These are phyloP conservation scores for Mizuhopecten yessoensis DNA, from an alignment of 1,140 invertebrate species.

Conservation along the genomic window DNA sequence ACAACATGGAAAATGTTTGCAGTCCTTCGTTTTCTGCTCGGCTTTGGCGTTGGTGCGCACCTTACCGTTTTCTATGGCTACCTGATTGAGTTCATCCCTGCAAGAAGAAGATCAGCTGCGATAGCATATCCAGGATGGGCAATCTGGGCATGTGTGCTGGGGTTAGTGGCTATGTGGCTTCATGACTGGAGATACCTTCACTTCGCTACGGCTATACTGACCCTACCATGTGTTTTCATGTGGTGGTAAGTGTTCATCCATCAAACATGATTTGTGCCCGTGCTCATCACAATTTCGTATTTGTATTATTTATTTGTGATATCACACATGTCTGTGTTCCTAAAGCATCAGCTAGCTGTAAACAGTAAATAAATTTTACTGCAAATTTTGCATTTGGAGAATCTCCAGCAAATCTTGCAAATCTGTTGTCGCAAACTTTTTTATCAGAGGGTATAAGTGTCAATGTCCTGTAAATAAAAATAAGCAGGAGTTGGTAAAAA, in stretches of 20 bases:
- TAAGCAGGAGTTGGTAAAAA: no score
- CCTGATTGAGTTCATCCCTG: constrained; percentile 55
- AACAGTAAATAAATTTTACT: no score
- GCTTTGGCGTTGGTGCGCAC: constrained; percentile 53
- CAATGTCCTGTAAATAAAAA: no score
- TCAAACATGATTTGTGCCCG: no score
- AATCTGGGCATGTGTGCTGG: constrained; percentile 45
- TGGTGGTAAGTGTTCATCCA: constrained; percentile 56
- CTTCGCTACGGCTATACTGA: constrained; percentile 36
- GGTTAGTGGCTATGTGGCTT: constrained; percentile 53
- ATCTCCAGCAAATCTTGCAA: no score
- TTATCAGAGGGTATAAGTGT: no score
- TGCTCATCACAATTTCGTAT: neutral
- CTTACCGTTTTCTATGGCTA: constrained; percentile 56
- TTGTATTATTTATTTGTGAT: no score
- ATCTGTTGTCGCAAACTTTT: no score
- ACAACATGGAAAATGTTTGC: constrained; percentile 74
- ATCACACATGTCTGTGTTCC: no score
- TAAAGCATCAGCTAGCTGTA: no score
- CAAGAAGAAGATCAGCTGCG: constrained; percentile 50
- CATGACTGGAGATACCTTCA: constrained; percentile 65
- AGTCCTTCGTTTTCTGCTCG: constrained; percentile 72
- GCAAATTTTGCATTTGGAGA: no score
- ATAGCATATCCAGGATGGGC: constrained; percentile 58
- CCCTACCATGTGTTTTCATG: constrained; percentile 42